phyloP scores from a whole-genome alignment of 2,888 invertebrate species.

The Standfussiana lucernea region DNA sequence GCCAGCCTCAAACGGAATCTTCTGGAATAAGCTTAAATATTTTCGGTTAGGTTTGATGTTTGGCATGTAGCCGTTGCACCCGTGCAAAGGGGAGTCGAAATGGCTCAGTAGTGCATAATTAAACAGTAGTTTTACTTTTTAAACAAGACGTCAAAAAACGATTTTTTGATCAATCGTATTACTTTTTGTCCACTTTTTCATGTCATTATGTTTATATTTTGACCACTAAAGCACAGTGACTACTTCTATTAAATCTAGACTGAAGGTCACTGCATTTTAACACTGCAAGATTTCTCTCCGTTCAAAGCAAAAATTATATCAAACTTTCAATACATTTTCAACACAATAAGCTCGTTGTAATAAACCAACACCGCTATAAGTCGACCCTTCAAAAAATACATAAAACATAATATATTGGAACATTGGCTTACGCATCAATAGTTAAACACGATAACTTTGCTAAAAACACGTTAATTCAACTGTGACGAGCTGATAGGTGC shows the following conservation, averaged over 20 bases:
- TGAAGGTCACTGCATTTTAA: conserved; percentile 9
- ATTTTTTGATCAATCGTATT: neutral
- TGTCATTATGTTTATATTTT: neutral
- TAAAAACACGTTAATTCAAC: conserved; percentile 80
- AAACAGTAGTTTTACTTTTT: neutral
- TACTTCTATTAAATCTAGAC: neutral
- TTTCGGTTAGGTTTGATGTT: neutral
- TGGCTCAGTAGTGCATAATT: neutral
- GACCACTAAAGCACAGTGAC: neutral
- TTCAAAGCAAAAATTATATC: conserved; percentile 13
- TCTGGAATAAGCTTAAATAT: no score
- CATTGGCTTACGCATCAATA: conserved; percentile 68
- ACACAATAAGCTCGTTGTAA: conserved; percentile 22
- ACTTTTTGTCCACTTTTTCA: neutral
- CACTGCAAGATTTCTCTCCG: neutral
- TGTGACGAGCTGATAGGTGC: conserved; percentile 81
- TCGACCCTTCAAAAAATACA: conserved; percentile 19
- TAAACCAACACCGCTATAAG: neutral
- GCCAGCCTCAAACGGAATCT: no score
- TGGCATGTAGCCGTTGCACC: neutral
- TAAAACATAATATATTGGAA: conserved; percentile 61
- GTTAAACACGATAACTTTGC: conserved; percentile 68
- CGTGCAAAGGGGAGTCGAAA: neutral
- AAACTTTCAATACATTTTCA: conserved; percentile 12
- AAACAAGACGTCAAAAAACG: neutral